phyloP scores from a whole-genome alignment of 2,888 invertebrate species.

The Dermolepida albohirtum region DNA sequence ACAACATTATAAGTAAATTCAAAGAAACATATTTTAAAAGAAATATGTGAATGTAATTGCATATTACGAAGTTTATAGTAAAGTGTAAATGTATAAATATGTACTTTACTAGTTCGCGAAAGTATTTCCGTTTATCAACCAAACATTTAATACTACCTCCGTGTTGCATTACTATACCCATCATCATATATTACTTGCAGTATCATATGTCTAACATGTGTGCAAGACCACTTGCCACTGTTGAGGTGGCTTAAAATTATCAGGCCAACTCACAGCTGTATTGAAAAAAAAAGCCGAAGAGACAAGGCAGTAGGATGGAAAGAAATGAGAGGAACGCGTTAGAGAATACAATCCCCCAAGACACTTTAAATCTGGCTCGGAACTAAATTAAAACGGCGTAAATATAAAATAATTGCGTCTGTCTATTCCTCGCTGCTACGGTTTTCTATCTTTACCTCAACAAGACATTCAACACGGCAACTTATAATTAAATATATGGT shows the following conservation, averaged over 20 bases:
- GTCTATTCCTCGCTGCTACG: neutral
- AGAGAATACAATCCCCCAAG: constrained; percentile 13
- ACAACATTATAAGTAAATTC: too few species aligned
- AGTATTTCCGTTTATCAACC: constrained; percentile 45
- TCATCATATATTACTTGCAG: constrained; percentile 36
- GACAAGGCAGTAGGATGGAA: neutral
- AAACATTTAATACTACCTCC: constrained; percentile 44
- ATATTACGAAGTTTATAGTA: too few species aligned
- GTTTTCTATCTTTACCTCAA: constrained; percentile 30
- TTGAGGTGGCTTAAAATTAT: constrained; percentile 50
- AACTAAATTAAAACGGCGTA: constrained; percentile 20
- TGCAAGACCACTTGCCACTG: constrained; percentile 51
- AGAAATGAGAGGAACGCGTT: constrained; percentile 5
- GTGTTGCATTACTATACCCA: constrained; percentile 43
- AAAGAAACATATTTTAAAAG: too few species aligned
- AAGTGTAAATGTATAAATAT: neutral
- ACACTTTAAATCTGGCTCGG: constrained; percentile 14
- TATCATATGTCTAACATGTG: constrained; percentile 52
- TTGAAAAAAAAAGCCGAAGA: constrained; percentile 32
- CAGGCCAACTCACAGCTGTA: constrained; percentile 46
- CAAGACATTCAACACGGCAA: constrained; percentile 27
- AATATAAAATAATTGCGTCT: constrained; percentile 13
- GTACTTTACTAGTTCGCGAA: neutral
- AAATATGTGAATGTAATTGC: too few species aligned
- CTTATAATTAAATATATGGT: constrained; percentile 27